phyloP scores from a whole-genome alignment of 1,140 invertebrate genomes.

The Gyrodactylus bullatarudis region DNA sequence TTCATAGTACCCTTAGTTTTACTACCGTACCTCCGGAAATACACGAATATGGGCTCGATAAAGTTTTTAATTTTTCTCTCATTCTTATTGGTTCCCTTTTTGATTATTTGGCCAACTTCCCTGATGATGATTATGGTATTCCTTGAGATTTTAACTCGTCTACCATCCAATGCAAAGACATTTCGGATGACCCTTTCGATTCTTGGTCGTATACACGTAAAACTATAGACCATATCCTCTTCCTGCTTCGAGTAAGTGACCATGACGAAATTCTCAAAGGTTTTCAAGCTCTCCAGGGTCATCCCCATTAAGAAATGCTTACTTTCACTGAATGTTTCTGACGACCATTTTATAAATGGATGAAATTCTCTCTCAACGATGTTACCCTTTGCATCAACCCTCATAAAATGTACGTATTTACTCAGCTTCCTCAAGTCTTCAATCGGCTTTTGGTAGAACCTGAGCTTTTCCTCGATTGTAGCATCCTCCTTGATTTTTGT shows the following conservation, averaged over 20 bases:
- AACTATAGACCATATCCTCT: background rate
- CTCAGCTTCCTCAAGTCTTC: background rate
- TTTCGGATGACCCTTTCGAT: background rate
- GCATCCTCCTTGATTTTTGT: background rate
- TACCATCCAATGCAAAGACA: background rate
- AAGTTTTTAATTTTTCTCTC: background rate
- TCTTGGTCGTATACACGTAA: background rate
- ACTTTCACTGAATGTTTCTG: background rate
- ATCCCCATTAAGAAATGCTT: background rate
- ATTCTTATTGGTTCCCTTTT: background rate
- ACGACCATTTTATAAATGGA: background rate
- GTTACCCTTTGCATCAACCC: background rate
- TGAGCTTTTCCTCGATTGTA: background rate
- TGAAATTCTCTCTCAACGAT: background rate
- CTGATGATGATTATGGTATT: background rate
- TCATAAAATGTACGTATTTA: background rate
- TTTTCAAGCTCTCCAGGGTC: background rate
- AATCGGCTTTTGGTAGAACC: background rate
- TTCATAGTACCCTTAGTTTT: background rate
- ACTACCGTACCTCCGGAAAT: too few species aligned
- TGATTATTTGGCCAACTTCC: background rate
- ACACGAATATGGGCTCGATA: background rate
- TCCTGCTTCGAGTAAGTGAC: background rate
- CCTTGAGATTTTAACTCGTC: background rate
- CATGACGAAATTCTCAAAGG: background rate